Evolutionary conservation across 2,113 vertebrate species (phyloP).

Genomic region (Pitta sordida): DNA sequence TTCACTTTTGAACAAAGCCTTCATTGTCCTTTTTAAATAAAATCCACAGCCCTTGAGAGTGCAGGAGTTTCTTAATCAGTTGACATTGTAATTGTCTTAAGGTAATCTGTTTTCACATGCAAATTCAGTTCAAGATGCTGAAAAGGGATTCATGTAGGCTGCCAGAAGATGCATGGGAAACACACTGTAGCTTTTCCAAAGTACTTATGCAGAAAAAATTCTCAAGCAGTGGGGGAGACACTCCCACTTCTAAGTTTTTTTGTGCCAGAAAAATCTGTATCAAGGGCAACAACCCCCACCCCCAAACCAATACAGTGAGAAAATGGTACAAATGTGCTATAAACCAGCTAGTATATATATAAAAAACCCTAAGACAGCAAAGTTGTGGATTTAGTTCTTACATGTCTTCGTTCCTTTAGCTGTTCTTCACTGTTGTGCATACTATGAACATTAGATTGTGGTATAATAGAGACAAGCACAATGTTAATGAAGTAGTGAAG

Average conservation of each 20-base stretch:
- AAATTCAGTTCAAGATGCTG: conserved; percentile 25
- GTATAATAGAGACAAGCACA: neutral
- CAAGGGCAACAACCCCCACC: neutral
- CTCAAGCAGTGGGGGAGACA: neutral
- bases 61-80: conserved; percentile 9
- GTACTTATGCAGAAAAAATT: conserved; percentile 1
- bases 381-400: neutral
- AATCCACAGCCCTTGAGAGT: neutral
- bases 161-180: conserved; percentile 48
- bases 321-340: neutral
- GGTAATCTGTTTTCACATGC: conserved; percentile 49
- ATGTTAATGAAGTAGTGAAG: neutral
- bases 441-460: neutral
- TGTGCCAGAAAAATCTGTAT: neutral
- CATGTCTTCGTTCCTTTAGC: neutral
- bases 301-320: neutral
- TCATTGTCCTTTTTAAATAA: neutral
- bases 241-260: neutral
- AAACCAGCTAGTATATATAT: neutral
- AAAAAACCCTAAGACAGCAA: neutral
- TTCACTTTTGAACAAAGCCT: neutral
- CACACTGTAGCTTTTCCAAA: neutral
- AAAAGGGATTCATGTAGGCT: conserved; percentile 25
- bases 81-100: conserved; percentile 20
- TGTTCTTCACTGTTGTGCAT: neutral